These are phyloP conservation scores for Hyppa rectilinea DNA, from an alignment of 2,888 invertebrate genomes.

Conservation along the genomic window DNA sequence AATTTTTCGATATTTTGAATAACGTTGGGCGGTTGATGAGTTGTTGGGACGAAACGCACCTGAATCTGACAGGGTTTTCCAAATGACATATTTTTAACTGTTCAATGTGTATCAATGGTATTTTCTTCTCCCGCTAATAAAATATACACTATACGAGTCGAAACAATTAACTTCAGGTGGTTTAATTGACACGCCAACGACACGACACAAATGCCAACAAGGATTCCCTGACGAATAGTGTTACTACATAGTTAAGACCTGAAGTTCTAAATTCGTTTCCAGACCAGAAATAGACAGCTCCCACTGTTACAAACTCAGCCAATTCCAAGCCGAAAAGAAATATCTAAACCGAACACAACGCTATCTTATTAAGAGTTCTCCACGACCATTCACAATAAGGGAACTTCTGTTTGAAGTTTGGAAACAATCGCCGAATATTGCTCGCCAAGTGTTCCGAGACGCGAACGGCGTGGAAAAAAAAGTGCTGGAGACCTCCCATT, in stretches of 20 bases:
- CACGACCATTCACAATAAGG: conserved; percentile 57
- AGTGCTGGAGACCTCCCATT: conserved; percentile 68
- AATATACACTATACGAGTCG: neutral
- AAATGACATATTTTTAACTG: neutral
- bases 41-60: neutral
- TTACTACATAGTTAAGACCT: neutral
- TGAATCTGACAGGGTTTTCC: neutral
- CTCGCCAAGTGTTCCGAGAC: conserved; percentile 59
- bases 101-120: neutral
- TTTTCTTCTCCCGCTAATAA: neutral
- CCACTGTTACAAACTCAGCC: conserved; percentile 42
- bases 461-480: conserved; percentile 65
- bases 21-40: conserved; percentile 8
- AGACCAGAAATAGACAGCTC: neutral
- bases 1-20: conserved; percentile 38
- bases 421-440: conserved; percentile 67
- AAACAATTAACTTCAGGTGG: neutral
- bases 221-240: neutral
- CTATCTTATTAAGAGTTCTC: conserved; percentile 64
- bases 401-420: conserved; percentile 64
- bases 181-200: neutral
- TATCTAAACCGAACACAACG: conserved; percentile 49
- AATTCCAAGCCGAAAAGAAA: conserved; percentile 53
- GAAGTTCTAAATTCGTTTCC: neutral
- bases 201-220: neutral